Evolutionary conservation across 2,888 invertebrate species (phyloP).

Genomic region (Ephialtes manifestator): DNA sequence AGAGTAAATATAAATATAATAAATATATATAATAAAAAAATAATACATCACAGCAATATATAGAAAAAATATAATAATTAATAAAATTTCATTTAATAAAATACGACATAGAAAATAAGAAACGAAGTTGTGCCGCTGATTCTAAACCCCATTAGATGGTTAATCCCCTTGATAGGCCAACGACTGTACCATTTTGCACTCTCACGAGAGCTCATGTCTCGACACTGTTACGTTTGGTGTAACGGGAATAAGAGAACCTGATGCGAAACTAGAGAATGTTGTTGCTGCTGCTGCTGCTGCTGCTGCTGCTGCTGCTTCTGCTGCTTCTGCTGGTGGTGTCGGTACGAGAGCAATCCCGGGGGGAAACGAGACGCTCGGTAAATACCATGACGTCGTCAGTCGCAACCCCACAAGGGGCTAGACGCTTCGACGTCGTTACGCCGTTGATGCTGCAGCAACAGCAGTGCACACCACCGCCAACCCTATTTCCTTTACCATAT

Average conservation of each 20-base stretch:
- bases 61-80: too few relatives aligned
- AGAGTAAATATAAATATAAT: too few relatives aligned
- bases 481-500: not conserved
- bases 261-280: slow-evolving; percentile 60
- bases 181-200: not conserved
- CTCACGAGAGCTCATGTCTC: slow-evolving; percentile 3
- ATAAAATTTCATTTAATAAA: not conserved
- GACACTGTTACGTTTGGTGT: slow-evolving; percentile 46
- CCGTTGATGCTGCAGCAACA: slow-evolving; percentile 52
- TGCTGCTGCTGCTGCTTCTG: slow-evolving; percentile 34
- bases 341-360: slow-evolving; percentile 23
- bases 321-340: slow-evolving; percentile 3
- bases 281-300: slow-evolving; percentile 44
- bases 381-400: slow-evolving; percentile 64
- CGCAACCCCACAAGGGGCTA: slow-evolving; percentile 41
- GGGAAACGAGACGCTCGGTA: slow-evolving; percentile 65
- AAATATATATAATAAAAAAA: too few relatives aligned
- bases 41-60: too few relatives aligned
- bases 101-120: not conserved
- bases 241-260: slow-evolving; percentile 31
- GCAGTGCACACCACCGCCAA: slow-evolving; percentile 26
- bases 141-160: not conserved
- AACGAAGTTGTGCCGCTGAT: not conserved
- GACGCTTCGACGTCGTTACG: slow-evolving; percentile 55
- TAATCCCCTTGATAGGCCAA: not conserved